Percentiles rank a stretch among this genome's conserved stretches.
phyloP scores from a whole-genome alignment of 1,140 invertebrate species.

The Tetramorium parvispinum region DNA sequence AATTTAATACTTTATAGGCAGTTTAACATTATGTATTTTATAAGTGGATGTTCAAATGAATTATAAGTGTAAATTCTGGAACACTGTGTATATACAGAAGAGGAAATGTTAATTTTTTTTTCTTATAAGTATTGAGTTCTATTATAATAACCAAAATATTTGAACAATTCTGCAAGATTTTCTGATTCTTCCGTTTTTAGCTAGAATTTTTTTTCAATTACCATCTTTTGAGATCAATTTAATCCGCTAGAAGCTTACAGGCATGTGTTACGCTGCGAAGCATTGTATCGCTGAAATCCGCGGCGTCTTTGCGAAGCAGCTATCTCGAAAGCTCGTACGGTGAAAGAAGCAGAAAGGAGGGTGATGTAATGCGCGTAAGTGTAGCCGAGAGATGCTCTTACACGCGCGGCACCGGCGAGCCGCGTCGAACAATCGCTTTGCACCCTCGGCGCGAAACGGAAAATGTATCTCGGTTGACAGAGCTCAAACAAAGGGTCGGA shows the following conservation, averaged over 20 bases:
- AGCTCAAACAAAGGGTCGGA: constrained; percentile 83
- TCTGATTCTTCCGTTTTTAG: too few relatives aligned
- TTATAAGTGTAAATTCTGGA: too few relatives aligned
- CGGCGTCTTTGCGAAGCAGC: constrained; percentile 41
- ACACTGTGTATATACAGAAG: too few relatives aligned
- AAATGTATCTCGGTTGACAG: constrained; percentile 83
- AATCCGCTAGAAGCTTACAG: background rate
- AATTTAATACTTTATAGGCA: too few relatives aligned
- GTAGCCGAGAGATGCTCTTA: constrained; percentile 71
- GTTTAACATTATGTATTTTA: too few relatives aligned
- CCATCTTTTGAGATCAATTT: background rate
- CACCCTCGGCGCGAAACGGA: constrained; percentile 81
- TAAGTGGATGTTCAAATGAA: too few relatives aligned
- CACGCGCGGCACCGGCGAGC: constrained; percentile 55
- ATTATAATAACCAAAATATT: too few relatives aligned
- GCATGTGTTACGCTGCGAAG: background rate
- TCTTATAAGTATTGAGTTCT: too few relatives aligned
- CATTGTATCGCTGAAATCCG: constrained; percentile 42
- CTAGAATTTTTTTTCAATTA: too few relatives aligned
- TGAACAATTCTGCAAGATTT: too few relatives aligned
- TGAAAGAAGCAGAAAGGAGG: constrained; percentile 48
- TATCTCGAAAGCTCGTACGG: background rate
- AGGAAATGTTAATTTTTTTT: too few relatives aligned
- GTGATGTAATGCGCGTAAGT: constrained; percentile 67
- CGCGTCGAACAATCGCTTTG: constrained; percentile 80